Conservation (phyloP, 2,888 invertebrate genomes). For the Caenorhabditis becei region DNA sequence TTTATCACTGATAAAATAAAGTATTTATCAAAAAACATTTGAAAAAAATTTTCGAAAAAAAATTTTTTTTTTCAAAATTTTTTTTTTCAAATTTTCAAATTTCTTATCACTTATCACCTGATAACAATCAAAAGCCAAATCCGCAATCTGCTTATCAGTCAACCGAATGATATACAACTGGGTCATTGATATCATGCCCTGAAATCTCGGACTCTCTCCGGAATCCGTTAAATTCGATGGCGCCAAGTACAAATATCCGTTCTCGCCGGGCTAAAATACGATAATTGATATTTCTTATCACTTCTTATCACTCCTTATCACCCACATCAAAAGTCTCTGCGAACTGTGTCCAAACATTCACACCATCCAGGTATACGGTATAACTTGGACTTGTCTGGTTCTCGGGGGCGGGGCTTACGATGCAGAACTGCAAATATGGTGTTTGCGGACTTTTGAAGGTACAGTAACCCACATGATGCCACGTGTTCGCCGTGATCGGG, state of each 20-base stretch:
- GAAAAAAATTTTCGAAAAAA: slow-evolving; percentile 1
- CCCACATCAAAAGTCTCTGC: slow-evolving; percentile 37
- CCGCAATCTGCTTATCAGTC: slow-evolving; percentile 41
- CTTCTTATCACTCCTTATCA: neutral
- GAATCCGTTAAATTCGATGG: slow-evolving; percentile 20
- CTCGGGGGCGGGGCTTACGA: slow-evolving; percentile 36
- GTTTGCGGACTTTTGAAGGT: neutral
- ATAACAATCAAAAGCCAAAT: slow-evolving; percentile 52
- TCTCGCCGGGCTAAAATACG: slow-evolving; percentile 11
- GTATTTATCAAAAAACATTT: neutral
- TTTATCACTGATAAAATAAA: neutral
- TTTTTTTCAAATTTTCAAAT: too few species aligned
- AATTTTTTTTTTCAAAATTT: too few species aligned
- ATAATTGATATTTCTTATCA: neutral
- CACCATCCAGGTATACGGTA: slow-evolving; percentile 48
- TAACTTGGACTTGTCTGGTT: slow-evolving; percentile 36
- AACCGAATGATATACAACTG: slow-evolving; percentile 36
- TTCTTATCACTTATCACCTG: neutral
- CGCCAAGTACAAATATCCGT: slow-evolving; percentile 41
- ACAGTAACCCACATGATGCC: slow-evolving; percentile 55
- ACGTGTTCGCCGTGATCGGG: slow-evolving; percentile 55
- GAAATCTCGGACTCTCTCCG: slow-evolving; percentile 4
- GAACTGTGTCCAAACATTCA: slow-evolving; percentile 16
- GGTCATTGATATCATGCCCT: slow-evolving; percentile 61
- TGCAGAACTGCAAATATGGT: slow-evolving; percentile 43